Conservation (phyloP, 2,888 invertebrate species). For the Didymodactylos carnosus region DNA sequence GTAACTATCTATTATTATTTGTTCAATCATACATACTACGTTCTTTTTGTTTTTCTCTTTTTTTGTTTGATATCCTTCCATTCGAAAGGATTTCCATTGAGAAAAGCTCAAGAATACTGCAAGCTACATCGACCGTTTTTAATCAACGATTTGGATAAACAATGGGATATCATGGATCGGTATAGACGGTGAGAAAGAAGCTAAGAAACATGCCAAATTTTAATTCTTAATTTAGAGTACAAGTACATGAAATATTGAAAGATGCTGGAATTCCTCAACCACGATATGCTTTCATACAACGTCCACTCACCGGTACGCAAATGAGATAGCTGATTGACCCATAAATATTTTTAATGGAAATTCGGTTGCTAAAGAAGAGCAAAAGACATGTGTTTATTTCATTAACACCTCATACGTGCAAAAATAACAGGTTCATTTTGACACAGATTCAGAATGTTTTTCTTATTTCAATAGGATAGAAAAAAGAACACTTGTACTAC, state of each 20-base stretch:
- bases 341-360: slow-evolving; percentile 1
- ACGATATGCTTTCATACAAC: slow-evolving; percentile 77
- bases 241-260: slow-evolving; percentile 62
- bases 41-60: slow-evolving; percentile 17
- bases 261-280: slow-evolving; percentile 90
- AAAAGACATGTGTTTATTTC: background rate
- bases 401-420: too few species aligned
- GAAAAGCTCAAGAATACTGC: slow-evolving; percentile 89
- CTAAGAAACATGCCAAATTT: too few species aligned
- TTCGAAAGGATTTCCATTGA: slow-evolving; percentile 89
- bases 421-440: too few species aligned
- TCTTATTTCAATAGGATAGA: too few species aligned
- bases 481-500: too few species aligned
- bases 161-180: slow-evolving; percentile 76
- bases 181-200: too few species aligned
- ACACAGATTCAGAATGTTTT: too few species aligned
- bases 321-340: background rate
- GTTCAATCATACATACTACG: background rate
- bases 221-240: too few species aligned
- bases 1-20: background rate
- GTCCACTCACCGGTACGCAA: background rate
- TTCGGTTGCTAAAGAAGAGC: background rate
- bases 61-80: slow-evolving; percentile 94
- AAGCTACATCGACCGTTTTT: slow-evolving; percentile 78
- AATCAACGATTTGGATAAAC: slow-evolving; percentile 93